A percentile compares a stretch with the other conserved stretches of the same genome.
phyloP scores from a whole-genome alignment of 1,140 invertebrate genomes.

The Drosophila quadrilineata region DNA sequence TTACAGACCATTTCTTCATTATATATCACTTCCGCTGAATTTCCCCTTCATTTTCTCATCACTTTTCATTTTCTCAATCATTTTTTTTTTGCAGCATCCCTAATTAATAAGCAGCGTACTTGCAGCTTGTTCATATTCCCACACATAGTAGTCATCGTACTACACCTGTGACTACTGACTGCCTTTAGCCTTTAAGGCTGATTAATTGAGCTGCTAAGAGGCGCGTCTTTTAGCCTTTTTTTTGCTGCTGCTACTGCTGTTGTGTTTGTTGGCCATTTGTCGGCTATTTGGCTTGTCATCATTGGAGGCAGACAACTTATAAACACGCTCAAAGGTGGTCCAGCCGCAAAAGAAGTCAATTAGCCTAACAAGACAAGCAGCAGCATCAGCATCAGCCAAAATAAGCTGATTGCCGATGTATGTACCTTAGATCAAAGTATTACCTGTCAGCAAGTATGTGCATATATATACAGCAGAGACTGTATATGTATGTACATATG shows the following conservation, averaged over 20 bases:
- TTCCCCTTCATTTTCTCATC: too few relatives aligned
- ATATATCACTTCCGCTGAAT: too few relatives aligned
- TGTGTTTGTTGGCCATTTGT: not conserved
- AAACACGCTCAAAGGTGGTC: constrained; percentile 62
- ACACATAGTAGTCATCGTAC: constrained; percentile 34
- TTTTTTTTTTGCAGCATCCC: too few relatives aligned
- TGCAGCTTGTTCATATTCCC: too few relatives aligned
- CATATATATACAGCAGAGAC: too few relatives aligned
- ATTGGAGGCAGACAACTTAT: constrained; percentile 42
- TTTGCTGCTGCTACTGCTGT: not conserved
- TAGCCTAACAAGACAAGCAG: constrained; percentile 74
- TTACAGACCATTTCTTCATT: too few relatives aligned
- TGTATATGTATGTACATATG: not conserved
- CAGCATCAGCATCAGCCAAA: too few relatives aligned
- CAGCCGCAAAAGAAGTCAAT: constrained; percentile 52
- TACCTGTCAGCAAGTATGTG: constrained; percentile 20
- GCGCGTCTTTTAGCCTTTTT: constrained; percentile 24
- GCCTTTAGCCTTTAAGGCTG: constrained; percentile 56
- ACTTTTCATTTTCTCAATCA: too few relatives aligned
- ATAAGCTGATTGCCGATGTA: constrained; percentile 13
- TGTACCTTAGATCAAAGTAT: constrained; percentile 17
- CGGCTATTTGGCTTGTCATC: constrained; percentile 52
- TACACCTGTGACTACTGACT: constrained; percentile 35
- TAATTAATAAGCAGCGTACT: too few relatives aligned
- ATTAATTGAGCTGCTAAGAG: constrained; percentile 73